A percentile compares a stretch with the other conserved stretches of the same genome.
Evolutionary conservation across 2,888 invertebrate species (phyloP).

Genomic region (Drosophila macrothrix): DNA sequence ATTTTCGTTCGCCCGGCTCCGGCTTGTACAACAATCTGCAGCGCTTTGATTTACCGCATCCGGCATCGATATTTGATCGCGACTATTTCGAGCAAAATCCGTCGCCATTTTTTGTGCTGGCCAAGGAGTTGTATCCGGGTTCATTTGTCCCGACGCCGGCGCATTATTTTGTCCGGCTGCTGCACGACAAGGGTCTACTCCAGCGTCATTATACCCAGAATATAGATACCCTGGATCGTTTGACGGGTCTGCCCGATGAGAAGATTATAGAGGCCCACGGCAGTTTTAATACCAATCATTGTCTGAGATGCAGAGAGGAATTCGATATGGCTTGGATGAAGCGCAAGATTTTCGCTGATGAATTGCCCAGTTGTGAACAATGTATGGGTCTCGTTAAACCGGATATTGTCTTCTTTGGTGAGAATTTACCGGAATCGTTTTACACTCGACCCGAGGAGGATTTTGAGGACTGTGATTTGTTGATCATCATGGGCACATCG

Average conservation of each 20-base stretch:
- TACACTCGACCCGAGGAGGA: conserved; percentile 89
- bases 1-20: conserved; percentile 96
- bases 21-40: conserved; percentile 96
- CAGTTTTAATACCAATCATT: conserved; percentile 95
- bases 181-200: conserved; percentile 92
- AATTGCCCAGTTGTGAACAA: conserved; percentile 91
- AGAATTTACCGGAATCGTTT: conserved; percentile 93
- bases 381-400: conserved; percentile 95
- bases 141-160: conserved; percentile 94
- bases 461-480: conserved; percentile 93
- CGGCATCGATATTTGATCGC: conserved; percentile 96
- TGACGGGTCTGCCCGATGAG: conserved; percentile 92
- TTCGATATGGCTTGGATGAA: conserved; percentile 94
- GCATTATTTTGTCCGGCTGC: conserved; percentile 95
- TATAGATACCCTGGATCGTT: conserved; percentile 96
- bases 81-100: conserved; percentile 95
- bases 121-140: conserved; percentile 95
- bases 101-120: conserved; percentile 95
- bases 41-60: conserved; percentile 95
- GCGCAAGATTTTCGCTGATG: conserved; percentile 90
- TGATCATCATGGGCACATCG: conserved; percentile 98
- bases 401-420: conserved; percentile 98
- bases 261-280: conserved; percentile 98
- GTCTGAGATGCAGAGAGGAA: conserved; percentile 90
- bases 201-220: conserved; percentile 94